Percentiles rank a stretch among this genome's conserved stretches.
Conservation (phyloP, 2,113 vertebrate genomes). For the Lagopus muta region DNA sequence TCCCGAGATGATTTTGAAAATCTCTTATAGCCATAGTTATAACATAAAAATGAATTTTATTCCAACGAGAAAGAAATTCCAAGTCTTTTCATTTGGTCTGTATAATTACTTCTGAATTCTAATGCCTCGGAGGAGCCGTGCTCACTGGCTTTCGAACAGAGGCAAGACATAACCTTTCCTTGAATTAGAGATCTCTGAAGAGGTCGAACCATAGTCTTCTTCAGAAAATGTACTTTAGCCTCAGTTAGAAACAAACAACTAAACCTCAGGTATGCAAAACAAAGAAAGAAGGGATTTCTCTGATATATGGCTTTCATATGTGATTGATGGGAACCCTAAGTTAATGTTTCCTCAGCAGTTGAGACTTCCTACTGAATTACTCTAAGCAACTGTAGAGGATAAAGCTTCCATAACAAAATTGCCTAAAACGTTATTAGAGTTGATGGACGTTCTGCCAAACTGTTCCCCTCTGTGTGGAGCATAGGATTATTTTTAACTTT, state of each 20-base stretch:
- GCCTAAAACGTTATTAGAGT: neutral
- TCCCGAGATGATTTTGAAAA: neutral
- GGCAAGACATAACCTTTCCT: neutral
- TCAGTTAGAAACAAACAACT: neutral
- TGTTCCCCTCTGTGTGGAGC: neutral
- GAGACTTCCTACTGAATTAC: neutral
- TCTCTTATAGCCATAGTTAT: neutral
- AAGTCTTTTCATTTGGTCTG: neutral
- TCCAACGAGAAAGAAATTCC: neutral
- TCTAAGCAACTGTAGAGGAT: neutral
- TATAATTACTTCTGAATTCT: conserved; percentile 10
- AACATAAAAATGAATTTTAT: neutral
- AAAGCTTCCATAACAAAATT: neutral
- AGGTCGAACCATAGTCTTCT: neutral
- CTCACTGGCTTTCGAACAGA: neutral
- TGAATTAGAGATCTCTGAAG: neutral
- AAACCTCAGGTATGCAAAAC: neutral
- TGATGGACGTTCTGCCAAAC: neutral
- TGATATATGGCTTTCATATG: neutral
- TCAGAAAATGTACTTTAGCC: neutral
- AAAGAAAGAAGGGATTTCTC: neutral
- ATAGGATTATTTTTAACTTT: neutral
- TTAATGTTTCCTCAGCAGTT: neutral
- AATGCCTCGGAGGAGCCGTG: neutral
- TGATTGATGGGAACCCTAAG: neutral